These are phyloP conservation scores for Leptestheria dahalacensis DNA, from an alignment of 1,140 invertebrate genomes.

Conservation along the genomic window DNA sequence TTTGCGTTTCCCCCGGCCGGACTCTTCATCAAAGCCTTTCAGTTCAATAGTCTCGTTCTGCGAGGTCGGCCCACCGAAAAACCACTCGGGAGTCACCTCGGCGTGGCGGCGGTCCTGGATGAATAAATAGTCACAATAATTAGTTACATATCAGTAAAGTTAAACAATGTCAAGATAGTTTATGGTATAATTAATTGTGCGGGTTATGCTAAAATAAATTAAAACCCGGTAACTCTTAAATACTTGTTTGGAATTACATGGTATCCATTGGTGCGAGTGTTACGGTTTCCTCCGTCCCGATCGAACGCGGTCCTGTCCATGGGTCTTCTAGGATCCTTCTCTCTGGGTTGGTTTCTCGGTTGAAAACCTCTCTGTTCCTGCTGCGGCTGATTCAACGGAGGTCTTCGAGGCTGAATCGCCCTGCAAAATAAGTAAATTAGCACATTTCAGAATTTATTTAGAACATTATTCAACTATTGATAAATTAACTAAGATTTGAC, in stretches of 20 bases:
- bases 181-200: neutral
- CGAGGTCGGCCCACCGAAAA: conserved; percentile 72
- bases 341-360: neutral
- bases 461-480: too few relatives aligned
- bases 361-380: neutral
- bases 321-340: neutral
- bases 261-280: neutral
- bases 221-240: too few relatives aligned
- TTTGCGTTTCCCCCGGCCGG: conserved; percentile 16
- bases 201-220: neutral
- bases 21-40: conserved; percentile 64
- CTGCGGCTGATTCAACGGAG: too few relatives aligned
- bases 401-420: neutral
- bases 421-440: conserved; percentile 10
- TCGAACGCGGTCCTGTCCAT: neutral
- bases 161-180: neutral
- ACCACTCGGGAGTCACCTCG: conserved; percentile 38
- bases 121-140: neutral
- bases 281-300: too few relatives aligned
- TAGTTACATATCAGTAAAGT: neutral
- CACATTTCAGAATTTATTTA: too few relatives aligned
- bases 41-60: conserved; percentile 86
- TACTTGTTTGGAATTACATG: too few relatives aligned
- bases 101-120: conserved; percentile 3
- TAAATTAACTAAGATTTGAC: neutral